Conservation (phyloP, 2,113 vertebrate species). For the Poeciliopsis retropinna region DNA sequence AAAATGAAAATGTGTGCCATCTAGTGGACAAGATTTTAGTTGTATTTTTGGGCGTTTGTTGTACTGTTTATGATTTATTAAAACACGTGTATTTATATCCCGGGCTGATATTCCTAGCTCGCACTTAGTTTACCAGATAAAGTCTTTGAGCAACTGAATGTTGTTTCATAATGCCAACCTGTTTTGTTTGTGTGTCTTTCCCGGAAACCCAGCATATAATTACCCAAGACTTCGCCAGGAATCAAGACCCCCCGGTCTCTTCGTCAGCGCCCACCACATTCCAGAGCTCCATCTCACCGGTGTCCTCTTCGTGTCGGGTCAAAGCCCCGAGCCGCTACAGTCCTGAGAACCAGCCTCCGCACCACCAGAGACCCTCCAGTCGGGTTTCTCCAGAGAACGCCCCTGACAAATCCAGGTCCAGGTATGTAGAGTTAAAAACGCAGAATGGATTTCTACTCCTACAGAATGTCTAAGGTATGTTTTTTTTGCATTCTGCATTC, state of each 20-base stretch:
- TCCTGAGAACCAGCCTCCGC: constrained; percentile 86
- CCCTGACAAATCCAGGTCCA: constrained; percentile 88
- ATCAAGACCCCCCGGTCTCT: constrained; percentile 86
- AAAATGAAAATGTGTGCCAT: no score
- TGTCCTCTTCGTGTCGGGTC: constrained; percentile 77
- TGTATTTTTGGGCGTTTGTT: no score
- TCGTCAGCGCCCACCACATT: constrained; percentile 81
- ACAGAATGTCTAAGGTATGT: not conserved
- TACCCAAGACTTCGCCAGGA: constrained; percentile 97
- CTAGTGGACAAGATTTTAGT: no score
- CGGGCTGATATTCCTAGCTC: no score
- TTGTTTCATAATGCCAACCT: not conserved
- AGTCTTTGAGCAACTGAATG: no score
- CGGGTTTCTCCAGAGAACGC: constrained; percentile 93
- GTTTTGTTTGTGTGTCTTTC: not conserved
- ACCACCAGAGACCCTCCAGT: constrained; percentile 87
- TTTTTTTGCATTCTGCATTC: constrained; percentile 13
- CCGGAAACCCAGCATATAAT: constrained; percentile 89
- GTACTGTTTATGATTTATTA: no score
- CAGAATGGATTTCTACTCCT: not conserved
- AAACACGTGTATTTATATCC: no score
- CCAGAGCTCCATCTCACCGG: constrained; percentile 83
- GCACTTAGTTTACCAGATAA: no score
- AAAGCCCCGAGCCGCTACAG: constrained; percentile 91
- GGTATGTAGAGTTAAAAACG: constrained; percentile 75